A percentile compares a stretch with the other conserved stretches of the same genome.
phyloP scores from a whole-genome alignment of 2,113 vertebrate species.

The Colinus virginianus region DNA sequence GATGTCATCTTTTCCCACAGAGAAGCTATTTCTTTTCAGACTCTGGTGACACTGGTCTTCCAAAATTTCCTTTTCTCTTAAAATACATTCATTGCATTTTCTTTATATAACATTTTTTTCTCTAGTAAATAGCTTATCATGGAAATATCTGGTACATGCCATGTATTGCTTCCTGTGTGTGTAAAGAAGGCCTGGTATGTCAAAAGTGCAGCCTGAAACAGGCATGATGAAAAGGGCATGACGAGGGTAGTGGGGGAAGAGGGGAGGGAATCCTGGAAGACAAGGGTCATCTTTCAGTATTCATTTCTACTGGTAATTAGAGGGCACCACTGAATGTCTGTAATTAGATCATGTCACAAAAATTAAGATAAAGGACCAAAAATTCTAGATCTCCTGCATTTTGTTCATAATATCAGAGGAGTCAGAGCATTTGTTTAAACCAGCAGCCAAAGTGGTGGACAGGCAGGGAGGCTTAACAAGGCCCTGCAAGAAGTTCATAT shows the following conservation, averaged over 20 bases:
- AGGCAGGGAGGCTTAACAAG: not conserved
- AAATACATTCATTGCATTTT: not conserved
- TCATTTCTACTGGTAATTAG: conserved; percentile 75
- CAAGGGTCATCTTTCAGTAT: conserved; percentile 77
- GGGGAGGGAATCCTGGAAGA: conserved; percentile 55
- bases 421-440: not conserved
- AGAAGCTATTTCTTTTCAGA: conserved; percentile 43
- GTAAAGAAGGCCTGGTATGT: conserved; percentile 33
- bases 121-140: not conserved
- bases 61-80: not conserved
- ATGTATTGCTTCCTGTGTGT: not conserved
- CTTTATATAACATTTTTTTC: not conserved
- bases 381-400: conserved; percentile 36
- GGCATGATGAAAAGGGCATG: conserved; percentile 27
- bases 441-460: not conserved
- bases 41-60: not conserved
- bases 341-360: conserved; percentile 77
- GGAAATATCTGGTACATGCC: not conserved
- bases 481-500: not conserved
- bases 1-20: conserved; percentile 61
- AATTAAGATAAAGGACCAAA: conserved; percentile 75
- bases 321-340: conserved; percentile 58
- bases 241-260: conserved; percentile 41
- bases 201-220: not conserved
- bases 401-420: not conserved